phyloP scores from a whole-genome alignment of 2,113 vertebrate genomes.

The Carollia perspicillata region DNA sequence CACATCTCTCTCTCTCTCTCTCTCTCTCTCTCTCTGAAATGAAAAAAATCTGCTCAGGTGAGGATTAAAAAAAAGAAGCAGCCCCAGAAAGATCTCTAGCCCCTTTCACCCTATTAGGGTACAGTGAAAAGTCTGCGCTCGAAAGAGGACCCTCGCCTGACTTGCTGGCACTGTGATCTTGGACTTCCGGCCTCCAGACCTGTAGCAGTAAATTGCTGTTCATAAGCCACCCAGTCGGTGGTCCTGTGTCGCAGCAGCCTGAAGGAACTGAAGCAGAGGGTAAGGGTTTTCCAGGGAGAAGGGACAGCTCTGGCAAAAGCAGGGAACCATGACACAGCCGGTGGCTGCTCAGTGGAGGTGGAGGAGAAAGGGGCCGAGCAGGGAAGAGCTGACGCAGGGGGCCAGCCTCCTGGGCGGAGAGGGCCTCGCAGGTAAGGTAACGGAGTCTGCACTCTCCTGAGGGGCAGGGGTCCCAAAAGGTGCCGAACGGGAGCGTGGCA shows the following conservation, averaged over 20 bases:
- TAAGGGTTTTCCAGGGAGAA: neutral
- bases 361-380: neutral
- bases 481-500: neutral
- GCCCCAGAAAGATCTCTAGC: neutral
- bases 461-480: neutral
- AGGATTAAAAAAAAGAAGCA: neutral
- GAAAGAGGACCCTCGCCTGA: neutral
- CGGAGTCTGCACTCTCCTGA: neutral
- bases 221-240: neutral
- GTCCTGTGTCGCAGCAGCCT: neutral
- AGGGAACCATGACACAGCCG: neutral
- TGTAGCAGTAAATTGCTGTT: neutral
- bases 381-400: rapidly evolving
- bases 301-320: neutral
- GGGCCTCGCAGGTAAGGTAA: neutral
- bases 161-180: neutral
- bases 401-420: neutral
- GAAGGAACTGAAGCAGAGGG: neutral
- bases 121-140: neutral
- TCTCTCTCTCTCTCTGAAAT: too few species aligned
- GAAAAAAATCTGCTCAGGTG: too few species aligned
- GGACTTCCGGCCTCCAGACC: neutral
- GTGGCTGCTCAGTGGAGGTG: neutral
- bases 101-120: neutral
- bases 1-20: too few species aligned